Evolutionary conservation across 2,797 vertebrate genomes (phyloP).

Genomic region (Bryconaethiops microstoma): DNA sequence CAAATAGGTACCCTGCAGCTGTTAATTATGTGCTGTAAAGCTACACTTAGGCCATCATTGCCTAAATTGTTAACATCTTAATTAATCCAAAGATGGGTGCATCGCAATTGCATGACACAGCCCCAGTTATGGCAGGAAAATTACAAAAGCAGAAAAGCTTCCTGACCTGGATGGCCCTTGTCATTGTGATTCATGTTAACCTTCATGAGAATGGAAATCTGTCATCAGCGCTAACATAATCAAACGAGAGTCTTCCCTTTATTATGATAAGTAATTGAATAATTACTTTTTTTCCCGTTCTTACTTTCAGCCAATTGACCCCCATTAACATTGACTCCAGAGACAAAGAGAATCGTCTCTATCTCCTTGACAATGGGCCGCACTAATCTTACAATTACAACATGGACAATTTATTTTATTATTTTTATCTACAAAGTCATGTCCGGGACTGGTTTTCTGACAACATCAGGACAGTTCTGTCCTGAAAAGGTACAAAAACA

Average conservation of each 20-base stretch:
- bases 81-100: constrained; percentile 6
- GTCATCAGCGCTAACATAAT: constrained; percentile 59
- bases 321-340: constrained; percentile 50
- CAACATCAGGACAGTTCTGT: background rate
- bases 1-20: background rate
- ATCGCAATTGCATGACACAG: background rate
- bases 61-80: constrained; percentile 13
- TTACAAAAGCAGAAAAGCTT: background rate
- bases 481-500: background rate
- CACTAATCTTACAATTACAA: constrained; percentile 55
- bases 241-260: constrained; percentile 59
- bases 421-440: too few species aligned
- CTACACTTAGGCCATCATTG: background rate
- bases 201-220: constrained; percentile 53
- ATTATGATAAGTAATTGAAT: constrained; percentile 68
- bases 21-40: background rate
- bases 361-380: constrained; percentile 41
- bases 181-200: constrained; percentile 48
- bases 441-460: background rate
- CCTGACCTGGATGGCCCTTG: constrained; percentile 16
- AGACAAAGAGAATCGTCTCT: constrained; percentile 38
- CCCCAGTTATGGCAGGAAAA: too few species aligned
- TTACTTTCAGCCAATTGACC: constrained; percentile 60
- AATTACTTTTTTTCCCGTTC: constrained; percentile 55
- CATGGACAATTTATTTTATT: background rate